Percentiles rank a stretch among this genome's conserved stretches.
Evolutionary conservation across 1,140 invertebrate species (phyloP).

Genomic region (Zaprionus inermis): DNA sequence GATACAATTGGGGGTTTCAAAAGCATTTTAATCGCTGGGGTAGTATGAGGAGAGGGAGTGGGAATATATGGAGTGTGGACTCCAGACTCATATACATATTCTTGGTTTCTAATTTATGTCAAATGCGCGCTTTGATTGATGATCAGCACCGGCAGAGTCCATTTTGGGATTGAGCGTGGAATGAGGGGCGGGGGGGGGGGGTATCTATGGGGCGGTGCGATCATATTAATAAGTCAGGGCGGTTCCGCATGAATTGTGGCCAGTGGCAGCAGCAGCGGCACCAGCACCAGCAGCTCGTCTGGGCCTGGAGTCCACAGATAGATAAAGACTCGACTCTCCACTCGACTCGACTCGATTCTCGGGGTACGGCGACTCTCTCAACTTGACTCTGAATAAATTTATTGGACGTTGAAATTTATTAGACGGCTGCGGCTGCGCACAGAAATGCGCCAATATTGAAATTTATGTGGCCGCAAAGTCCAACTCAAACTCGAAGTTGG

Average conservation of each 20-base stretch:
- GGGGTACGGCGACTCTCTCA: conserved; percentile 37
- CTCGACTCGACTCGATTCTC: neutral
- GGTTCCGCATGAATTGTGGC: conserved; percentile 53
- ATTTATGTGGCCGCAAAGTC: conserved; percentile 65
- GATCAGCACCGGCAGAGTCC: conserved; percentile 47
- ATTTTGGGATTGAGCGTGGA: conserved; percentile 3
- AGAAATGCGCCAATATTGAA: conserved; percentile 80
- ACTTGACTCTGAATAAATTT: conserved; percentile 78
- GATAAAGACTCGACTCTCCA: conserved; percentile 20
- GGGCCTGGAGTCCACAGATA: conserved; percentile 14
- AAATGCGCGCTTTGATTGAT: conserved; percentile 78
- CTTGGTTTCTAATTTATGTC: conserved; percentile 81
- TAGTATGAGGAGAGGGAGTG: neutral
- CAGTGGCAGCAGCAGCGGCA: conserved; percentile 18
- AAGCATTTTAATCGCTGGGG: conserved; percentile 28
- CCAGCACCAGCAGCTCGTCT: conserved; percentile 3
- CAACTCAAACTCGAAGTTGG: conserved; percentile 9
- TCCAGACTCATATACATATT: conserved; percentile 58
- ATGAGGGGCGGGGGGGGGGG: neutral
- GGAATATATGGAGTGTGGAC: neutral
- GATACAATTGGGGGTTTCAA: conserved; percentile 68
- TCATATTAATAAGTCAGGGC: conserved; percentile 71
- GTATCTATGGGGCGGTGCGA: conserved; percentile 21
- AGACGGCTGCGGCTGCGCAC: conserved; percentile 49
- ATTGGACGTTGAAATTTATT: conserved; percentile 75